Percentiles rank a stretch among this genome's conserved stretches.
phyloP scores from a whole-genome alignment of 2,797 vertebrate genomes.

The Adelosebastes latens region DNA sequence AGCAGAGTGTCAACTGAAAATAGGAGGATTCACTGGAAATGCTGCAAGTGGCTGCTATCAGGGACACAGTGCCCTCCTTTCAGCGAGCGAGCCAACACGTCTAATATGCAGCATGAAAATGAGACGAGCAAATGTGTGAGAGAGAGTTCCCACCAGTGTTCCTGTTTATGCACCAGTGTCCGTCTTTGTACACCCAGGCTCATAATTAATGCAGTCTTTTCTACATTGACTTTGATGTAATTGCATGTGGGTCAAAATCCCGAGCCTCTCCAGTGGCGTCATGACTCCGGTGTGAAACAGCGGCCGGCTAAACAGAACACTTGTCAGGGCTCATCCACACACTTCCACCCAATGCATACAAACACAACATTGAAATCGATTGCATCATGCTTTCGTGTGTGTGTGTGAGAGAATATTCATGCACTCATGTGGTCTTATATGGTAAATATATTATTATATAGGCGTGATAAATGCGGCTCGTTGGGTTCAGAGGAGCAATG shows the following conservation, averaged over 20 bases:
- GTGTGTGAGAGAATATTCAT: slow-evolving; percentile 13
- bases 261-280: slow-evolving; percentile 25
- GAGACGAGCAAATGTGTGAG: slow-evolving; percentile 25
- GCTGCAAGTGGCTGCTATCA: slow-evolving; percentile 47
- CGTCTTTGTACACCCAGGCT: slow-evolving; percentile 1
- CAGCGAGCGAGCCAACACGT: slow-evolving; percentile 26
- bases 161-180: slow-evolving; percentile 8
- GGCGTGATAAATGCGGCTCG: slow-evolving; percentile 14
- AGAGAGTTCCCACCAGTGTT: slow-evolving; percentile 7
- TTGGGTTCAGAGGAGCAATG: slow-evolving; percentile 13
- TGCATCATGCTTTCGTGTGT: slow-evolving; percentile 7
- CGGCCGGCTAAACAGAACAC: not conserved
- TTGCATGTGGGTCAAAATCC: slow-evolving; percentile 47
- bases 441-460: not conserved
- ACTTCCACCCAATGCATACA: slow-evolving; percentile 18
- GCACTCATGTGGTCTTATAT: slow-evolving; percentile 7
- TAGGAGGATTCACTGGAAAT: slow-evolving; percentile 39
- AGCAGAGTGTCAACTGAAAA: slow-evolving; percentile 34
- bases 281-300: slow-evolving; percentile 27
- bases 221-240: slow-evolving; percentile 27
- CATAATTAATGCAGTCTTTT: slow-evolving; percentile 43
- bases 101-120: slow-evolving; percentile 46
- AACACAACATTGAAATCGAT: slow-evolving; percentile 35
- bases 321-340: slow-evolving; percentile 25
- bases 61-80: slow-evolving; percentile 48